These are phyloP conservation scores for Bactericera cockerelli DNA, from an alignment of 1,140 invertebrate species.

Conservation along the genomic window DNA sequence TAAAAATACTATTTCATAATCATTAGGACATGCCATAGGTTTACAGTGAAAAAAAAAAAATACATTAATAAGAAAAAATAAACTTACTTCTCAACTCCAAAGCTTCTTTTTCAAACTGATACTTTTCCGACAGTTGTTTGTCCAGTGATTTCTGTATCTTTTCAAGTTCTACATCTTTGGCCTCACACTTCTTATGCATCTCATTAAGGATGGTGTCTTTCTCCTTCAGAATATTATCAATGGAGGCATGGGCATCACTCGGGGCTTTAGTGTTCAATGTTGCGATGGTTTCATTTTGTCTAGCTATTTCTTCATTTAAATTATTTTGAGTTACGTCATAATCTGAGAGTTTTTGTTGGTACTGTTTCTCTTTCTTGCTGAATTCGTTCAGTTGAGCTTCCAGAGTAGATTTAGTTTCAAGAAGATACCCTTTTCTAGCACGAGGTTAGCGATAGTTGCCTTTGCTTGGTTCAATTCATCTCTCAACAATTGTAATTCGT, in stretches of 20 bases:
- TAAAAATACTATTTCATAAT: no score
- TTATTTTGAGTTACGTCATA: background rate
- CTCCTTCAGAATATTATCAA: no score
- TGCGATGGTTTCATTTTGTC: background rate
- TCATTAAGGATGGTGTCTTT: background rate
- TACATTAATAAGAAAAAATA: no score
- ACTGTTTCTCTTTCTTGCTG: background rate
- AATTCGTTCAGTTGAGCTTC: background rate
- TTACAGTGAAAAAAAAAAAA: no score
- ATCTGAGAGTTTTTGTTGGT: background rate
- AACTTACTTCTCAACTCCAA: slow-evolving; percentile 4
- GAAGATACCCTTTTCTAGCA: background rate
- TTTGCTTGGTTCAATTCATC: background rate
- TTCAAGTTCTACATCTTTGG: background rate
- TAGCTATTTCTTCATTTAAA: background rate
- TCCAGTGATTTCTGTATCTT: background rate
- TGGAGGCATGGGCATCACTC: no score
- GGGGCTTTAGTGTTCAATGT: background rate
- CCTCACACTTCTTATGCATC: background rate
- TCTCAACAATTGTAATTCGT: background rate
- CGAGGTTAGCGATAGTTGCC: background rate
- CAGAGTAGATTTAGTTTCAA: background rate
- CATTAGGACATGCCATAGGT: no score
- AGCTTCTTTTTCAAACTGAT: slow-evolving; percentile 6
- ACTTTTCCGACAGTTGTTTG: background rate